phyloP scores from a whole-genome alignment of 2,797 vertebrate species.

The Holocentrus rufus region DNA sequence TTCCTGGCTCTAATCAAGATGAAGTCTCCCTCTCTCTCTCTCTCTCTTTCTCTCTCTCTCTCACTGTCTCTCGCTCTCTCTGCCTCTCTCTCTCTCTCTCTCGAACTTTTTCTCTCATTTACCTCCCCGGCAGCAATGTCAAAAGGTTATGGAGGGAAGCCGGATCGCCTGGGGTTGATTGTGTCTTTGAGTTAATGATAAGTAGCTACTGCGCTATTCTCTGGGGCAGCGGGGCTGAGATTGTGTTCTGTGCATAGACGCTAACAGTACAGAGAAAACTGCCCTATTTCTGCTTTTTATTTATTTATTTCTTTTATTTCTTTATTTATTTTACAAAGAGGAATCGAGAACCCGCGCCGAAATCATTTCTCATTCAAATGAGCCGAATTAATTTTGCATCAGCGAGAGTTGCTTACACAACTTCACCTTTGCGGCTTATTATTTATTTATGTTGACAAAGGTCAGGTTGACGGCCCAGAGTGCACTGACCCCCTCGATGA shows the following conservation, averaged over 20 bases:
- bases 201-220: conserved; percentile 77
- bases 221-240: conserved; percentile 60
- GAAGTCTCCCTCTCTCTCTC: conserved; percentile 53
- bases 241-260: conserved; percentile 50
- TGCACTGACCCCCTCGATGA: neutral
- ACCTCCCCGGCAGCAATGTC: conserved; percentile 81
- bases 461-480: no score
- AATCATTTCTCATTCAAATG: conserved; percentile 8
- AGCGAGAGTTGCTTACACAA: neutral
- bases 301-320: conserved; percentile 15
- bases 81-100: conserved; percentile 32
- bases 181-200: conserved; percentile 81
- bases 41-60: neutral
- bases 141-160: conserved; percentile 77
- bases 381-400: neutral
- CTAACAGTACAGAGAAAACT: conserved; percentile 46
- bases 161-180: conserved; percentile 75
- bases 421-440: neutral
- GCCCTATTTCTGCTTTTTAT: conserved; percentile 32
- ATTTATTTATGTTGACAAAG: neutral
- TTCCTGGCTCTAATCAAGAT: conserved; percentile 60
- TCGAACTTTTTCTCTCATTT: conserved; percentile 73
- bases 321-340: conserved; percentile 22
- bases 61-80: neutral
- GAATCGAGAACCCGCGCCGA: no score